These are phyloP conservation scores for Fundulus diaphanus DNA, from an alignment of 2,797 vertebrate species.

Conservation along the genomic window DNA sequence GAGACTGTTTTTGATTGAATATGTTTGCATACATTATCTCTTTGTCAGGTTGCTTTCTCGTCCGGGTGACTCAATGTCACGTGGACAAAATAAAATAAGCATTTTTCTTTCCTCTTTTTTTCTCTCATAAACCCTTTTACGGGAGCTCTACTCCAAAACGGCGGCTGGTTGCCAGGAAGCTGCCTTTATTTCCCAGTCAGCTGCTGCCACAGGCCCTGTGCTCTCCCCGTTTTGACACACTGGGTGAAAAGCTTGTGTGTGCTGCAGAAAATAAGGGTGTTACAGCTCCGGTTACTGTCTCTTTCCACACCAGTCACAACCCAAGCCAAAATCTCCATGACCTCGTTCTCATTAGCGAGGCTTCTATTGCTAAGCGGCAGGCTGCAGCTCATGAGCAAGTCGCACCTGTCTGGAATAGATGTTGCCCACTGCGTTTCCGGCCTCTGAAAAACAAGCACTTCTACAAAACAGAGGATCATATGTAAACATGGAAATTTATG, in stretches of 20 bases:
- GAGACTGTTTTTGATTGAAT: constrained; percentile 6
- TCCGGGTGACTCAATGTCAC: constrained; percentile 23
- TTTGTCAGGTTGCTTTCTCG: constrained; percentile 6
- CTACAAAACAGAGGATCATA: constrained; percentile 23
- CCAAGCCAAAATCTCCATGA: constrained; percentile 54
- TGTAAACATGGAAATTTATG: constrained; percentile 55
- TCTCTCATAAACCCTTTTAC: constrained; percentile 49
- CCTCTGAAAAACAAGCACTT: constrained; percentile 14
- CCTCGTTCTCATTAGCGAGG: constrained; percentile 70
- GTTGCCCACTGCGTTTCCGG: constrained; percentile 38
- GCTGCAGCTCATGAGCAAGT: constrained; percentile 32
- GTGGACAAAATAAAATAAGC: constrained; percentile 39
- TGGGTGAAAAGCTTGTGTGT: constrained; percentile 41
- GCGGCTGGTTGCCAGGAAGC: constrained; percentile 53
- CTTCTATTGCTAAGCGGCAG: constrained; percentile 42
- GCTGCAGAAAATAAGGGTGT: constrained; percentile 41
- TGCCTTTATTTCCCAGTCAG: constrained; percentile 49
- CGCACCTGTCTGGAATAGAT: constrained; percentile 25
- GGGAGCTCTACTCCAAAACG: constrained; percentile 45
- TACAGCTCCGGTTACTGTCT: constrained; percentile 54
- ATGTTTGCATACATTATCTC: constrained; percentile 18
- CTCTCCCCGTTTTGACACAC: constrained; percentile 56
- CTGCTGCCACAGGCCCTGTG: constrained; percentile 35
- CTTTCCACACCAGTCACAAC: constrained; percentile 60
- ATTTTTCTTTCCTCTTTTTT: constrained; percentile 11